Base-by-base conservation (phyloP, 2,113 vertebrate species). In the Hymenochirus boettgeri region DNA sequence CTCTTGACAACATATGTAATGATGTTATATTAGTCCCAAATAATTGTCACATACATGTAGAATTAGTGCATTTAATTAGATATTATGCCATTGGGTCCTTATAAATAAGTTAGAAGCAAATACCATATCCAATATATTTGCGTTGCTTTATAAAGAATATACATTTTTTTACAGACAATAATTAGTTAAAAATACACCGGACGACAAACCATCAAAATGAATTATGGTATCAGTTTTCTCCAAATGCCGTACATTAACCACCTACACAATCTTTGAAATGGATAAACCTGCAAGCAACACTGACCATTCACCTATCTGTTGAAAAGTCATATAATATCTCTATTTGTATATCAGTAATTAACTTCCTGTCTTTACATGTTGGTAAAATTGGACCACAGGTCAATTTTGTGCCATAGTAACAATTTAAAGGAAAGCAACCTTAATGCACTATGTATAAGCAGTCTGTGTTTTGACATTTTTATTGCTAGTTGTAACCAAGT, bases 241-340 rank as follows among this genome's bases (percentile, higher is more conserved):
- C 70, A 76, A 78, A 71, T 74, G 70, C 65, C 73, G 62, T 78
- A 78, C 77, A 74, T 63, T 69, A 45, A 66, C 62, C 75, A 71
- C 8, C 57, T 72, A 74, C 27, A 74, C 75, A 74, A 2, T 9
- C 65, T 55, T 58, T n/a, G 39, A 26, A 54, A 10, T 23, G 70
- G 71, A 48, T 59, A 66, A 72, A 74, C 62, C 67, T 35, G 39
- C 51, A 75, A 79, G 70, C 72, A 71, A 57, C 62, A 62, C 50
- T 62, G 67, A 79, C 57, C 23, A 18, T 19, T 72, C 67, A 71
- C 59, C 69, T 71, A 52, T 29, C 48, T 25, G 62, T 75, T 65
- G 77, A 77, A 29, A 65, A 70, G 65, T 63, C 56, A 69, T 76
- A 77, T 80, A 75, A 62, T 73, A 73, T 54, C 47, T 53, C 61